Evolutionary conservation across 92 coral and sea anemone species (phyloP), one percentile per base, ranked within the genome.

Genomic region (Chrysogorgia sp.): DNA sequence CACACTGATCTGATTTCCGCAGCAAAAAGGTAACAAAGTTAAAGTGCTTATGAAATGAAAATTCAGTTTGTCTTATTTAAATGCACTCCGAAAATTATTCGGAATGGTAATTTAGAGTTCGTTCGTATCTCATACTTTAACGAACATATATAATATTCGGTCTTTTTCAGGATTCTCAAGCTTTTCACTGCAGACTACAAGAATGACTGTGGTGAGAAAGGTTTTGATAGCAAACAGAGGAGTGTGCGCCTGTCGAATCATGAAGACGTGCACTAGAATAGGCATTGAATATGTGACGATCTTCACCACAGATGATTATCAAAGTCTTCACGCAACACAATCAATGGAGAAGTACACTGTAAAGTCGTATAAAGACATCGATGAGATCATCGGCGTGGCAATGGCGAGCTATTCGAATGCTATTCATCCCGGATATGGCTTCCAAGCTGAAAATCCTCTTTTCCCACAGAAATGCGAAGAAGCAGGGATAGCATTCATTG

Each of bases 361-460:
- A 10, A 41, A 20, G 1, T 87, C 91, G 13, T 87, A 87, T 58
- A 58, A 31, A 58, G 86, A 87, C 66, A 55, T 80, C 19, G 67
- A 87, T 35, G 75, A 43, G 28, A 77, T 77, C 52, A 64, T 87
- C 33, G 59, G 61, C 9, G 35, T 50, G 20, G 91, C 91, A 24
- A 72, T 17, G 41, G 26, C 50, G 26, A 28, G 81, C 48, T 26
- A 13, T 55, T 67, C 88, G 9, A 58, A 53, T 40, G 91, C 91
- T 43, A 80, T 87, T 65, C 85, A 72, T 62, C 91, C 91, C 17
- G 91, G 91, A 1, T 87, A 87, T 65, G 91, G 91, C 22, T 87
- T 87, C 53, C 88, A 77, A 60, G 59, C 91, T 14, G 91, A 87
- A 60, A 84, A 84, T 29, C 56, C 53, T 26, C 24, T 63, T 32